phyloP scores from a whole-genome alignment of 2,113 vertebrate genomes.

The Pelobates fuscus region DNA sequence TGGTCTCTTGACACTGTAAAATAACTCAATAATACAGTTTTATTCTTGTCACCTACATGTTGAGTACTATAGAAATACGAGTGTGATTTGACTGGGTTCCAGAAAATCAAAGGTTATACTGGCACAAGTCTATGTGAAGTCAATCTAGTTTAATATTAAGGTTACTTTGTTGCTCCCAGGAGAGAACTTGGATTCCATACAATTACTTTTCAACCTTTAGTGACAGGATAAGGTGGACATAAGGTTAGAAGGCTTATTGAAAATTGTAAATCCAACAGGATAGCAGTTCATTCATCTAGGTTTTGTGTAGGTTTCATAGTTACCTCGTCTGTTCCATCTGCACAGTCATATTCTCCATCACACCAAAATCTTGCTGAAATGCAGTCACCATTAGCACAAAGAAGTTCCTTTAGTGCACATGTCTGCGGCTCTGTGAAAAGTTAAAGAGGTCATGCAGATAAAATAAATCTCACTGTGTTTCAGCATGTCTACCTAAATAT shows the following conservation, averaged over 20 bases:
- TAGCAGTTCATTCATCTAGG: not conserved
- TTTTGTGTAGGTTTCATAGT: conserved; percentile 45
- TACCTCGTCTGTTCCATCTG: conserved; percentile 95
- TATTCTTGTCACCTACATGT: not conserved
- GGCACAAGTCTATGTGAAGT: not conserved
- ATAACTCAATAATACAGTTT: not conserved
- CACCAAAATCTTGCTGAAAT: conserved; percentile 93
- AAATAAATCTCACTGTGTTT: no score
- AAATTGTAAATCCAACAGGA: not conserved
- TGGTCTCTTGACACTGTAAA: not conserved
- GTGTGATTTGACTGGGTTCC: not conserved
- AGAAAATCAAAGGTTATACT: not conserved
- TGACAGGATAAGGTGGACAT: not conserved
- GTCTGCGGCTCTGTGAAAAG: conserved; percentile 84
- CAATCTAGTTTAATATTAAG: not conserved
- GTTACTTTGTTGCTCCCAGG: not conserved
- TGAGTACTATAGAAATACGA: not conserved
- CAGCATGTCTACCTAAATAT: no score
- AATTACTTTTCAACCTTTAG: not conserved
- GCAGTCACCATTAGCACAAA: conserved; percentile 91
- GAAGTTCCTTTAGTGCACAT: conserved; percentile 91
- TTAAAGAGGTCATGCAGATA: conserved; percentile 20
- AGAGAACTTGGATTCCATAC: not conserved
- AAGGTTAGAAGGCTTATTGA: not conserved
- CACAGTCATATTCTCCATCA: conserved; percentile 95